Evolutionary conservation across 2,888 invertebrate species (phyloP).

Genomic region (Pachydiplax longipennis): DNA sequence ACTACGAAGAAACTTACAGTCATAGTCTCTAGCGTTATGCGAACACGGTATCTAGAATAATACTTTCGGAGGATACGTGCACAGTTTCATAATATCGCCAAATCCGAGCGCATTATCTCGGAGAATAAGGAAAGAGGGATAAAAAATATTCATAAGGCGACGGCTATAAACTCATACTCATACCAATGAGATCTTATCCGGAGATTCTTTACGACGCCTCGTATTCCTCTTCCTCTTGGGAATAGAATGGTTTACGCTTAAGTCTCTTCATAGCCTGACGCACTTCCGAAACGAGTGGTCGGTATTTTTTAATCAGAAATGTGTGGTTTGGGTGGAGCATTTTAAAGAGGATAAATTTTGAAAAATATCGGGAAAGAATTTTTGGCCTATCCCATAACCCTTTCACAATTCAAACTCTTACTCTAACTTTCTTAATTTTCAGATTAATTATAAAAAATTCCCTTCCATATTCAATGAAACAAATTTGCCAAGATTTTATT

Average conservation of each 20-base stretch:
- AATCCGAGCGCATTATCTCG: neutral
- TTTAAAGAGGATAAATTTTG: neutral
- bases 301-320: neutral
- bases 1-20: neutral
- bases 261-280: neutral
- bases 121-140: neutral
- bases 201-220: neutral
- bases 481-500: too few relatives aligned
- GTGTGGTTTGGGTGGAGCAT: neutral
- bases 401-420: too few relatives aligned
- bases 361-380: neutral
- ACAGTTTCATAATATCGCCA: neutral
- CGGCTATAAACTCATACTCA: neutral
- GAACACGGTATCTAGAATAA: neutral
- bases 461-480: too few relatives aligned
- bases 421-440: too few relatives aligned
- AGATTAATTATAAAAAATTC: too few relatives aligned
- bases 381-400: neutral
- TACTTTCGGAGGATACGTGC: neutral
- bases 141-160: neutral
- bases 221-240: neutral
- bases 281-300: neutral
- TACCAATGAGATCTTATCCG: neutral
- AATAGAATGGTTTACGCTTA: neutral
- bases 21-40: neutral